A percentile compares a stretch with the other conserved stretches of the same genome.
Conservation (phyloP, 2,888 invertebrate species). For the Gastrophysa polygoni region DNA sequence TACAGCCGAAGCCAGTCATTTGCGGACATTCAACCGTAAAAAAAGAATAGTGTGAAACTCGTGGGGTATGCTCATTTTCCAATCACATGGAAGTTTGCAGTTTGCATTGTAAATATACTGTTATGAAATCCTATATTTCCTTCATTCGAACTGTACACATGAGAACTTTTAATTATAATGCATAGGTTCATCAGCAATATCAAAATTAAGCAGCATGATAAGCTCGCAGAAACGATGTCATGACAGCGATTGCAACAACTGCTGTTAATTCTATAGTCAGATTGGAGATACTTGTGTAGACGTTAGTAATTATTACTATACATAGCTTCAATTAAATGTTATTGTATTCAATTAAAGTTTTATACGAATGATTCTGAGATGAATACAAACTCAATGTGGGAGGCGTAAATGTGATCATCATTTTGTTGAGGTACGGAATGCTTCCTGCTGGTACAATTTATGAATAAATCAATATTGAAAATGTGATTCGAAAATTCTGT, state of each 20-base stretch:
- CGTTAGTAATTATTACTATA: constrained; percentile 2
- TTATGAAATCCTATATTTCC: no score
- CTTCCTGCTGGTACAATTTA: not conserved
- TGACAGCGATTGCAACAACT: not conserved
- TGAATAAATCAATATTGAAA: not conserved
- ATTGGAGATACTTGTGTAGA: not conserved
- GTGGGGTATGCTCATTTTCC: no score
- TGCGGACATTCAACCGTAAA: no score
- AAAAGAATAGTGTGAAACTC: no score
- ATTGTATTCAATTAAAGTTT: constrained; percentile 2
- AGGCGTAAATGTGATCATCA: not conserved
- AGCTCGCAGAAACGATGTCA: not conserved
- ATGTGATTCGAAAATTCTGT: no score
- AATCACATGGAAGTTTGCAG: no score
- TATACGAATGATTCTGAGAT: not conserved
- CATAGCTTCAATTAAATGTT: constrained; percentile 9
- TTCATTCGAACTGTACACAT: no score
- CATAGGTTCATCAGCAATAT: not conserved
- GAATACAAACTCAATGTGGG: not conserved
- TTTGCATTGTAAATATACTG: no score
- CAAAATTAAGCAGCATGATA: not conserved
- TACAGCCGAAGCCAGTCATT: no score
- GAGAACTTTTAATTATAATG: not conserved
- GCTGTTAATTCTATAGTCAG: not conserved
- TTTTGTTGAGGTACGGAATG: not conserved